Evolutionary conservation across 2,113 vertebrate genomes (phyloP), one percentile per base, ranked within the genome.

Genomic region (Leuciscus idus): DNA sequence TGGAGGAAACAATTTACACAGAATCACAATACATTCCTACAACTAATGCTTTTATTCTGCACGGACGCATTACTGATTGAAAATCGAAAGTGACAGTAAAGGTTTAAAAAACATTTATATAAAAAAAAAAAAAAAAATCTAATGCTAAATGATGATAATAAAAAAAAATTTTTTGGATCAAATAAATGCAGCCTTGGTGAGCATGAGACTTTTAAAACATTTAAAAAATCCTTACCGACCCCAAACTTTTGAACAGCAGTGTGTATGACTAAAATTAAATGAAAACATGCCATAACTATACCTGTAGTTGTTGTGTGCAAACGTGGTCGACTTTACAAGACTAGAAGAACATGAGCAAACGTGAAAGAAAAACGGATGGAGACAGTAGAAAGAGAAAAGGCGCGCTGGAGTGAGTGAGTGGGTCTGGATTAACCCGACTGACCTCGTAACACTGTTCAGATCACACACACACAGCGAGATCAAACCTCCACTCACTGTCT

Each of bases 361-460:
- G 26, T 28, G 10, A 12, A 78, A 52, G 59, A 76, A 46, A 64
- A 33, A 66, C 28, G 61, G 43, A 81, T 46, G 74, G 21, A 28
- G 55, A 85, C 5, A 39, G 46, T 43, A 55, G 30, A 46, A 83
- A 48, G 76, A 70, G n/a, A 48, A 33, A 43, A 77, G 17, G 48
- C 8, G 7, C 1, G 0, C 74, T 15, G 39, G 23, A 74, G 72
- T 48, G 43, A 74, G 78, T 23, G 87, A 74, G 87, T 50, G 85
- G 85, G 86, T 79, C 81, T n/a, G 80, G 83, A 75, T 81, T 81
- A 81, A 64, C 79, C 79, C 59, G 6, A 64, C 23, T 64, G 59
- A 81, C 79, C 79, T 19, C 36, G n/a, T 28, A 46, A 43, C 78
- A 81, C 23, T 62, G 57, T 64, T 81, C 59, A 81, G 59, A 81